Evolutionary conservation across 1,140 invertebrate species (phyloP).

Genomic region (Oreohelix idahoensis): DNA sequence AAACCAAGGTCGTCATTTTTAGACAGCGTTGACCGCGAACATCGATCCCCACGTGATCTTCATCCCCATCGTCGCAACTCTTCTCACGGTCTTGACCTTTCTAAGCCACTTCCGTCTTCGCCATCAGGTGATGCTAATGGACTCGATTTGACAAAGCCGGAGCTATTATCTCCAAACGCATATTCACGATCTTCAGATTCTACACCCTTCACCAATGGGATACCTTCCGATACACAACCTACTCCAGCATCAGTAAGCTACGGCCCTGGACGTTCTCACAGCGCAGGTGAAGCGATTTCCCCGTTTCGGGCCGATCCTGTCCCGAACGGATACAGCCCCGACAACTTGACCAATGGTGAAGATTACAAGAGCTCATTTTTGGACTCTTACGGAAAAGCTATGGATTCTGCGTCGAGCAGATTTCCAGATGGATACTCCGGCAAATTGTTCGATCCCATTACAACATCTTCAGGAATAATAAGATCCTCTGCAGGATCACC

Average conservation of each 20-base stretch:
- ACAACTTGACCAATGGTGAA: neutral
- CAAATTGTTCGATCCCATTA: neutral
- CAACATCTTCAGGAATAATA: neutral
- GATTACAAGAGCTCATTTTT: neutral
- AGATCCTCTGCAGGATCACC: neutral
- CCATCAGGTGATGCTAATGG: conserved; percentile 11
- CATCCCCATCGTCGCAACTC: neutral
- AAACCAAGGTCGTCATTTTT: neutral
- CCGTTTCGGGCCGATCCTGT: conserved; percentile 4
- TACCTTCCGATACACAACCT: neutral
- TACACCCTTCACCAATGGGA: neutral
- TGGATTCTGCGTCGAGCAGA: neutral
- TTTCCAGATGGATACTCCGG: neutral
- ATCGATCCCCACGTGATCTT: neutral
- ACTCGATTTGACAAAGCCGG: conserved; percentile 24
- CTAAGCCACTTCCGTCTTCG: neutral
- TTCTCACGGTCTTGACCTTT: conserved; percentile 32
- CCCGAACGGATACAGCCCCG: conserved; percentile 27
- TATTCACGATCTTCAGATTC: neutral
- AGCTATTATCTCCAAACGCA: neutral
- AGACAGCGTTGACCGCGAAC: conserved; percentile 1
- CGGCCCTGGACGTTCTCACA: neutral
- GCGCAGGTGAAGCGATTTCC: conserved; percentile 23
- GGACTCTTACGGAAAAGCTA: neutral
- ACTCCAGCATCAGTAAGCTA: neutral